phyloP scores from a whole-genome alignment of 1,140 invertebrate species.

The Aethina tumida region DNA sequence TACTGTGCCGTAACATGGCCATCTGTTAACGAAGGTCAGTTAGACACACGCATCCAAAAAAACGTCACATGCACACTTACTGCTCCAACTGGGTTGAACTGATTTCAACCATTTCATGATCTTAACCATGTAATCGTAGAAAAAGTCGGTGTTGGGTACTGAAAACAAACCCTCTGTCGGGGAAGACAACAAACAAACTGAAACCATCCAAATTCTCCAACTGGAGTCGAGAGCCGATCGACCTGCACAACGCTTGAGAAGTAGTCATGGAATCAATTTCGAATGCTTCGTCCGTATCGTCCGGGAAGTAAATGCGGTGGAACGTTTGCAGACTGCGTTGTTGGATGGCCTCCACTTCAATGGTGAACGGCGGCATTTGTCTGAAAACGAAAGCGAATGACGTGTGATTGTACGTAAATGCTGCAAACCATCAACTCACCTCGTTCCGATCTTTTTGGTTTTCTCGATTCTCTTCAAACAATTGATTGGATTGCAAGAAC shows the following conservation, averaged over 20 bases:
- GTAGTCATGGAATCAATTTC: constrained; percentile 73
- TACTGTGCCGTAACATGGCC: constrained; percentile 70
- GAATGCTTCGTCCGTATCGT: constrained; percentile 80
- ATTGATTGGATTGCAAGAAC: constrained; percentile 76
- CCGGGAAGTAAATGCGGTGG: constrained; percentile 88
- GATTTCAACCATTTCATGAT: constrained; percentile 77
- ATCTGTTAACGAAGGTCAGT: too few relatives aligned
- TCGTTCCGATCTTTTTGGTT: constrained; percentile 58
- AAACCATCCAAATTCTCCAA: constrained; percentile 77
- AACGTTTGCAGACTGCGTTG: constrained; percentile 89
- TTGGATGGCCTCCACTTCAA: constrained; percentile 93
- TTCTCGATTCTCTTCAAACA: constrained; percentile 74
- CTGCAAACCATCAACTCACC: too few relatives aligned
- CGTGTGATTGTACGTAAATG: too few relatives aligned
- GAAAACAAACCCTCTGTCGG: constrained; percentile 90
- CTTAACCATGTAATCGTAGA: constrained; percentile 92
- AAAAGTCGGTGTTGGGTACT: constrained; percentile 85
- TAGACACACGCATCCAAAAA: too few relatives aligned
- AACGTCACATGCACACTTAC: too few relatives aligned
- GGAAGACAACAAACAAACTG: constrained; percentile 85
- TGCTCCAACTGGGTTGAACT: constrained; percentile 62
- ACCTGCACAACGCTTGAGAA: constrained; percentile 71
- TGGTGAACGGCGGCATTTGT: constrained; percentile 82
- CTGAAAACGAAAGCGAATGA: too few relatives aligned
- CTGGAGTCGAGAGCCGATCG: constrained; percentile 64